These are phyloP conservation scores for Colossoma macropomum DNA, from an alignment of 2,113 vertebrate genomes.

Conservation along the genomic window DNA sequence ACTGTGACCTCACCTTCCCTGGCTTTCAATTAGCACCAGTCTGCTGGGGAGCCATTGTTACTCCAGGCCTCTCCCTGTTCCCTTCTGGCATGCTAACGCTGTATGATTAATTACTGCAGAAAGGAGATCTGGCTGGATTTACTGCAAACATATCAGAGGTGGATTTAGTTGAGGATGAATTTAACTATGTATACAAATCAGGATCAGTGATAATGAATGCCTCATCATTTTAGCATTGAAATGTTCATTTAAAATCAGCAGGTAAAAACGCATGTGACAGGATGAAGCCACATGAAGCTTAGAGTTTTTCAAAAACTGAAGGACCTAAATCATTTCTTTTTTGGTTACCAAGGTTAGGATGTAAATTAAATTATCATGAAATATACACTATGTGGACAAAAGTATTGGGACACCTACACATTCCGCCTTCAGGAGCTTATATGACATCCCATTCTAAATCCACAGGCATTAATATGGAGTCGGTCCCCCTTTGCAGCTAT, in stretches of 20 bases:
- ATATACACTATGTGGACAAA: no score
- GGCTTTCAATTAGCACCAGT: slow-evolving; percentile 68
- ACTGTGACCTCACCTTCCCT: slow-evolving; percentile 57
- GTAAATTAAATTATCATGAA: no score
- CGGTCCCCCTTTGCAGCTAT: no score
- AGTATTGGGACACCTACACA: no score
- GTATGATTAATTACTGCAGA: slow-evolving; percentile 34
- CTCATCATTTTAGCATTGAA: background rate
- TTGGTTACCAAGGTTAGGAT: no score
- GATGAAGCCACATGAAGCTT: no score
- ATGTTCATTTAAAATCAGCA: background rate
- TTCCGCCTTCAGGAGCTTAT: no score
- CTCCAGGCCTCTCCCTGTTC: slow-evolving; percentile 38
- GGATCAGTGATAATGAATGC: background rate
- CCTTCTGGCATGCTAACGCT: slow-evolving; percentile 53
- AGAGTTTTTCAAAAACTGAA: no score
- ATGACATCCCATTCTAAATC: no score
- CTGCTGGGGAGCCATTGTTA: slow-evolving; percentile 59
- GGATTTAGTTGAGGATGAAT: background rate
- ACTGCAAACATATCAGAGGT: background rate
- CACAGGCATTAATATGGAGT: no score
- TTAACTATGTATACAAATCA: background rate
- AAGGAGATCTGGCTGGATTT: background rate
- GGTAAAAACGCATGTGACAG: background rate
- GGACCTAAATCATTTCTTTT: no score